Evolutionary conservation across 2,113 vertebrate species (phyloP).

Genomic region (Ceuthmochares aereus): DNA sequence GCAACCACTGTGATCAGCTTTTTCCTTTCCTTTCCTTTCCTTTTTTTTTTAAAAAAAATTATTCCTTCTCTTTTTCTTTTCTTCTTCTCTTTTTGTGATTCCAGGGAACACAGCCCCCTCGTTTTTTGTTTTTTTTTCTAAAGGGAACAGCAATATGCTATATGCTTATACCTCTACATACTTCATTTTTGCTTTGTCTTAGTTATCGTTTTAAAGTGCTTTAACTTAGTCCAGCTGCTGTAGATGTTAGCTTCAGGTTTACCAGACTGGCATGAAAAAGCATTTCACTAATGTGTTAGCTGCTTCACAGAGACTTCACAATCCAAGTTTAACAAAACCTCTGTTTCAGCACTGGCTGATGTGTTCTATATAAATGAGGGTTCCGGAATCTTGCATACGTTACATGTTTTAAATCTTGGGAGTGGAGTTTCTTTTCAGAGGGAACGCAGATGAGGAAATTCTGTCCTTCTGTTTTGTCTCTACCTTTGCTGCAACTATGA

Average conservation of each 20-base stretch:
- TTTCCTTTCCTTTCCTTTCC: too few species aligned
- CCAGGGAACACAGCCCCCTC: background rate
- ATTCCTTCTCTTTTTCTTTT: too few species aligned
- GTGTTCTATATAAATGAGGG: background rate
- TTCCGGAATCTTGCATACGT: background rate
- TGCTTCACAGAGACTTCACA: conserved; percentile 34
- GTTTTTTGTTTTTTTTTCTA: background rate
- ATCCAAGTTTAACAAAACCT: background rate
- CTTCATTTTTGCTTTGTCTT: conserved; percentile 41
- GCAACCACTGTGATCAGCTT: background rate
- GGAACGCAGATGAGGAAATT: background rate
- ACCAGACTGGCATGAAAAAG: conserved; percentile 31
- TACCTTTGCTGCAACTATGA: background rate
- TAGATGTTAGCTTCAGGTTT: conserved; percentile 22
- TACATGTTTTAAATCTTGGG: background rate
- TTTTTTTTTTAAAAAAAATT: background rate
- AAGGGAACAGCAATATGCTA: background rate
- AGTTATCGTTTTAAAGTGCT: conserved; percentile 51
- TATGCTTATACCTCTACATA: background rate
- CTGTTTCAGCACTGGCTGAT: conserved; percentile 1
- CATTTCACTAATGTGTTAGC: conserved; percentile 24
- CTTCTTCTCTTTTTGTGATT: background rate
- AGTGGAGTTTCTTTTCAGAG: background rate
- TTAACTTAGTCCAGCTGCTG: conserved; percentile 47
- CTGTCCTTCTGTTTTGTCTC: background rate